Evolutionary conservation across 2,113 vertebrate species (phyloP).

Genomic region (Pelobates fuscus): DNA sequence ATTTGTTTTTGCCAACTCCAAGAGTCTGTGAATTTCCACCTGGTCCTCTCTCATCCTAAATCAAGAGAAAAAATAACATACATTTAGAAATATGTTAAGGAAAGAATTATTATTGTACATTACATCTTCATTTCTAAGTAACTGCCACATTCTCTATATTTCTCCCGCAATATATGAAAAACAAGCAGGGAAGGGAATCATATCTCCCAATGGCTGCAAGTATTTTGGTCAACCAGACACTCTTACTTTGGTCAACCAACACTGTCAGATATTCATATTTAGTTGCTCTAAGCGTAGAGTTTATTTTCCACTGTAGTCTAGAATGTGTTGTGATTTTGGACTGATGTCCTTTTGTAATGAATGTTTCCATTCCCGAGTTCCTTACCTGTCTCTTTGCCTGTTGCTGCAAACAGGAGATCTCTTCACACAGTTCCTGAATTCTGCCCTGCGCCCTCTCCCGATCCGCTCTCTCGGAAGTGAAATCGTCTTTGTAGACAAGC

Average conservation of each 20-base stretch:
- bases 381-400: conserved; percentile 77
- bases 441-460: conserved; percentile 84
- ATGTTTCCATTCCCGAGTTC: not conserved
- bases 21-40: conserved; percentile 63
- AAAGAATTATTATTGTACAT: too few species aligned
- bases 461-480: conserved; percentile 84
- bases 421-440: conserved; percentile 81
- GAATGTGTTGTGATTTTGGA: too few species aligned
- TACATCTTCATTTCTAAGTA: not conserved
- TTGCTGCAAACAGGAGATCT: conserved; percentile 71
- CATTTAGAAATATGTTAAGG: not conserved
- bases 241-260: too few species aligned
- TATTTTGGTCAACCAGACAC: too few species aligned
- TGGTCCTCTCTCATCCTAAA: conserved; percentile 69
- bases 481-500: conserved; percentile 86
- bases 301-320: too few species aligned
- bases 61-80: conserved; percentile 34
- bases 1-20: conserved; percentile 62
- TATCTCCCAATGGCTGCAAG: too few species aligned
- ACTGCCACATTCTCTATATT: too few species aligned
- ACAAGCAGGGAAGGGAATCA: too few species aligned
- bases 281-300: too few species aligned
- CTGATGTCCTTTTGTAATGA: too few species aligned
- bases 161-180: too few species aligned
- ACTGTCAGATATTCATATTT: too few species aligned